A percentile compares a stretch with the other conserved stretches of the same genome.
Evolutionary conservation across 2,113 vertebrate genomes (phyloP).

Genomic region (Globicephala melas): DNA sequence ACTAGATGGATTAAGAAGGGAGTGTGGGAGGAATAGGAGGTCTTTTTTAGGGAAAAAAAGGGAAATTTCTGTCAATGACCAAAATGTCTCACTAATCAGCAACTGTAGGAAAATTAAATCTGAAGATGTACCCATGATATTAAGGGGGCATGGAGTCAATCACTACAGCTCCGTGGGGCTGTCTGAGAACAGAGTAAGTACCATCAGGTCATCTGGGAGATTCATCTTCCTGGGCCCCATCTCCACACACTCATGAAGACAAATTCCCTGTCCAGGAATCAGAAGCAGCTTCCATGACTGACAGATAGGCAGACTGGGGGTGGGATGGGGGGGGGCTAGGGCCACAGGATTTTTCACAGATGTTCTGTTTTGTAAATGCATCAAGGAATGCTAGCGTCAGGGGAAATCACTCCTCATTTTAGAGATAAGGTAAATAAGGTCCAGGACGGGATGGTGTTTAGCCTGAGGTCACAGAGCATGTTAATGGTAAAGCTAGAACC

Average conservation of each 20-base stretch:
- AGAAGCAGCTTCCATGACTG: background rate
- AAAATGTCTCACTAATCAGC: background rate
- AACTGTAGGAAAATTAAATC: background rate
- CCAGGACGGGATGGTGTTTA: background rate
- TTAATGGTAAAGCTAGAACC: background rate
- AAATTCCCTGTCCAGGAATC: background rate
- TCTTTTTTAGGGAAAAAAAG: background rate
- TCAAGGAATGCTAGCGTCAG: background rate
- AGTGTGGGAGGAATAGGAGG: too few relatives aligned
- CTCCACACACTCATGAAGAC: background rate
- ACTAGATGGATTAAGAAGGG: background rate
- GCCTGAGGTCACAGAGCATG: background rate
- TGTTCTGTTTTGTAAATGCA: background rate
- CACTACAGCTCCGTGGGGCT: background rate
- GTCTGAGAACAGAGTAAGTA: background rate
- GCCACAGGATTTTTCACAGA: background rate
- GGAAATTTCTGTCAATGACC: background rate
- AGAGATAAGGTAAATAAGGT: background rate
- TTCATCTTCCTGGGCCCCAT: background rate
- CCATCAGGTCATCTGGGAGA: background rate
- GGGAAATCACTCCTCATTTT: background rate
- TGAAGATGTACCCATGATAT: background rate
- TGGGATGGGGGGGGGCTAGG: background rate
- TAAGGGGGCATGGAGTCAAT: background rate
- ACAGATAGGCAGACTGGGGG: background rate